Evolutionary conservation across 2,797 vertebrate species (phyloP).

Genomic region (Craterocephalus amniculus): DNA sequence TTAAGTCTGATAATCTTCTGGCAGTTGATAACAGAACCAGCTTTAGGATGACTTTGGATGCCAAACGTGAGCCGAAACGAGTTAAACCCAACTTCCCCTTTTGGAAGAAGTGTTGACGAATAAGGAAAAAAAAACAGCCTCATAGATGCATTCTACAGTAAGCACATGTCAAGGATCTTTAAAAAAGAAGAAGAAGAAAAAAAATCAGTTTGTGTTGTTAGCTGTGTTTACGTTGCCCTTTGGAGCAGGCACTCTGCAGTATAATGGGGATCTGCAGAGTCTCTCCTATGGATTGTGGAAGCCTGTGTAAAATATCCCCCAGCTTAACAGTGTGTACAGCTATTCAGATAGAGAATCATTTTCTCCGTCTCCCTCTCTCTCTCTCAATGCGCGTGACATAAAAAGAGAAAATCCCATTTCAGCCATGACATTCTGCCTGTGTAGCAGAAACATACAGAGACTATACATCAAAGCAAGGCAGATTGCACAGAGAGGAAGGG

Average conservation of each 20-base stretch:
- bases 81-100: background rate
- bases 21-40: background rate
- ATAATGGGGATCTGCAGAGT: constrained; percentile 51
- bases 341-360: constrained; percentile 62
- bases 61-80: background rate
- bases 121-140: background rate
- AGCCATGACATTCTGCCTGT: constrained; percentile 76
- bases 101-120: background rate
- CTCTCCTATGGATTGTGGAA: constrained; percentile 60
- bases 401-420: constrained; percentile 79
- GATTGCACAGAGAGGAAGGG: constrained; percentile 59
- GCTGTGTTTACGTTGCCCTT: constrained; percentile 43
- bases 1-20: background rate
- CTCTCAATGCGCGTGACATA: constrained; percentile 55
- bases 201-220: constrained; percentile 7
- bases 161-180: constrained; percentile 6
- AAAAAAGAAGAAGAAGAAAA: background rate
- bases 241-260: constrained; percentile 37
- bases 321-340: constrained; percentile 66
- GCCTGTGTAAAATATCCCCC: constrained; percentile 62
- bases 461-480: constrained; percentile 75
- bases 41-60: background rate
- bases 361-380: constrained; percentile 32
- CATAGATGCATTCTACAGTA: background rate
- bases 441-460: constrained; percentile 75